Conservation (phyloP, 2,888 invertebrate species). For the Hipparchia sbordonii region DNA sequence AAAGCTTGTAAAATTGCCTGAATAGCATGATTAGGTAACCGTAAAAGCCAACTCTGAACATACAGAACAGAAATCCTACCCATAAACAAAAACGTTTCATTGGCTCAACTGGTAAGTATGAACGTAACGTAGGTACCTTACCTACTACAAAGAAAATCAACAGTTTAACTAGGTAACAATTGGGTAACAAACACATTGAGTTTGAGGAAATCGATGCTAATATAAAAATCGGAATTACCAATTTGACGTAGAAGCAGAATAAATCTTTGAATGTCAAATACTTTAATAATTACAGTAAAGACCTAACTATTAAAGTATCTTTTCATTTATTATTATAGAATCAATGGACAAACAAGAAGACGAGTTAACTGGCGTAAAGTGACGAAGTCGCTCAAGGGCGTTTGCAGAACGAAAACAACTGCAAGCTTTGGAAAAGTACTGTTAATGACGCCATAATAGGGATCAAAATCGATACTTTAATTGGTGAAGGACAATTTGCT, state of each 20-base stretch:
- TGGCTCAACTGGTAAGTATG: too few species aligned
- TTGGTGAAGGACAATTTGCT: neutral
- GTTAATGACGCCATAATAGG: neutral
- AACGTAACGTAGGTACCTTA: neutral
- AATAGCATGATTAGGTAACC: neutral
- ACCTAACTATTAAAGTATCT: neutral
- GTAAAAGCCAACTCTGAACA: neutral
- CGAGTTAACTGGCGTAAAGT: slow-evolving; percentile 1
- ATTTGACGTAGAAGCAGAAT: neutral
- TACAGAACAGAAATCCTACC: neutral
- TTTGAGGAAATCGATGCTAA: neutral
- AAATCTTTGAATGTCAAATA: neutral
- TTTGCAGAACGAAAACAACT: neutral
- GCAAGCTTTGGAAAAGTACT: slow-evolving; percentile 12
- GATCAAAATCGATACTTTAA: neutral
- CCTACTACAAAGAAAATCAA: neutral
- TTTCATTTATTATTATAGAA: neutral
- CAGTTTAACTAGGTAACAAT: neutral
- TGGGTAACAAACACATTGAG: neutral
- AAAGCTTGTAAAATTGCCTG: neutral
- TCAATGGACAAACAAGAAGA: neutral
- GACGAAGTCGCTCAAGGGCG: neutral
- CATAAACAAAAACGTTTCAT: neutral
- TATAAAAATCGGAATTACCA: neutral
- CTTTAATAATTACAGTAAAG: neutral